Base-by-base conservation (phyloP, 2,888 invertebrate genomes). In the Seladonia tumulorum region DNA sequence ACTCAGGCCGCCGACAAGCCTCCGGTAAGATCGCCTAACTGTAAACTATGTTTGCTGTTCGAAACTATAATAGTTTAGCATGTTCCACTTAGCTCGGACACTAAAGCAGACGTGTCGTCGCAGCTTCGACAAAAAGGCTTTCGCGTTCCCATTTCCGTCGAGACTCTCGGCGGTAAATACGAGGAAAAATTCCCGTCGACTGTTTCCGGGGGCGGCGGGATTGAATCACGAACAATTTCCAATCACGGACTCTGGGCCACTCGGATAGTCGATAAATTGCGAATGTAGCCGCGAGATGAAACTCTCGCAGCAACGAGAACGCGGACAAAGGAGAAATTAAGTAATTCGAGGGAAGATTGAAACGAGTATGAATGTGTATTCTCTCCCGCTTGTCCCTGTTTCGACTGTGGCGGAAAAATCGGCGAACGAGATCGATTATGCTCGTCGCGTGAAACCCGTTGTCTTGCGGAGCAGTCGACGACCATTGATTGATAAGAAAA, bases 151-250 rank as follows among this genome's bases (percentile, higher is more conserved):
- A 2, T 63, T 63, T 25, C 29, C 0, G 29, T 16, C 29, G 29
- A 16, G 29, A 29, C 29, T 63, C 29, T 16, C 29, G 7, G 0
- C 16, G n/a, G 2, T 63, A 63, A 63, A 63, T 63, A 63, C 29
- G 63, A 35, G n/a, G 63, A 63, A 29, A 63, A 63, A 63, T 63
- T 29, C 16, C 29, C 25, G 7, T 29, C 29, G 63, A 63, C 63
- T 63, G 63, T 63, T 63, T 63, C 29, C 63, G 14, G 63, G 25
- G 25, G 1, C 5, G 49, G 7, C 29, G 63, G 2, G 29, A 68
- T 35, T 45, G 45, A 39, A 80, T 22, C 68, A 22, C 63, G 42
- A 57, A 57, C 45, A 70, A 75, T 75, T 80, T 75, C 70, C 76
- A 76, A 70, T 68, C 18, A 22, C 18, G 5, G 18, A 18, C 25